Evolutionary conservation across 92 coral and sea anemone genomes (phyloP).

Genomic region (Diadumene lineata): DNA sequence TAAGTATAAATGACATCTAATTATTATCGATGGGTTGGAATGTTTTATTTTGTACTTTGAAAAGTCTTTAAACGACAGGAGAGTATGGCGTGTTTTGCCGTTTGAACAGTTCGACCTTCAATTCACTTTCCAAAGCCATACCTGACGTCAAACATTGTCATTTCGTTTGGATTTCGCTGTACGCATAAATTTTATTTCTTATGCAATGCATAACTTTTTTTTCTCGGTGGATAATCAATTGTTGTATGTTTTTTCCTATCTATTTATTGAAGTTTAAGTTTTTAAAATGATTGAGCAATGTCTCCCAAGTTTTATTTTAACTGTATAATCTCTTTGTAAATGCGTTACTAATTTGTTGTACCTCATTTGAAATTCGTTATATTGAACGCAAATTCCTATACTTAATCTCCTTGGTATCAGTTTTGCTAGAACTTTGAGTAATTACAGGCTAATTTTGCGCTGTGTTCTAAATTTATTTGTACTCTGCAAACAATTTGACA

Average conservation of each 20-base stretch:
- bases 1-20: constrained; percentile 32
- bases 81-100: constrained; percentile 12
- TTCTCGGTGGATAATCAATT: background rate
- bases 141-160: constrained; percentile 26
- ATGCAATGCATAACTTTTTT: background rate
- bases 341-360: constrained; percentile 34
- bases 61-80: constrained; percentile 17
- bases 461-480: background rate
- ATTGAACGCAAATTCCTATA: constrained; percentile 7
- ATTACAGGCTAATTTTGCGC: background rate
- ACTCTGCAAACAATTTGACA: constrained; percentile 5
- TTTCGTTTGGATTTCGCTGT: constrained; percentile 25
- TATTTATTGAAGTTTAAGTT: background rate
- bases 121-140: constrained; percentile 26
- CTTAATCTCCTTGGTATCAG: constrained; percentile 10
- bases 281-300: constrained; percentile 4
- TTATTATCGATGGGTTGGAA: background rate
- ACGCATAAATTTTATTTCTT: background rate
- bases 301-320: constrained; percentile 9
- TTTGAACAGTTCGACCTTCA: constrained; percentile 25
- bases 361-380: constrained; percentile 9
- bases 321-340: constrained; percentile 13
- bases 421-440: constrained; percentile 1
- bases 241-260: background rate
- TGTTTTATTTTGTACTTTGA: constrained; percentile 15